Base-by-base conservation (phyloP, 1,140 invertebrate genomes). In the Drosophila arawakana region DNA sequence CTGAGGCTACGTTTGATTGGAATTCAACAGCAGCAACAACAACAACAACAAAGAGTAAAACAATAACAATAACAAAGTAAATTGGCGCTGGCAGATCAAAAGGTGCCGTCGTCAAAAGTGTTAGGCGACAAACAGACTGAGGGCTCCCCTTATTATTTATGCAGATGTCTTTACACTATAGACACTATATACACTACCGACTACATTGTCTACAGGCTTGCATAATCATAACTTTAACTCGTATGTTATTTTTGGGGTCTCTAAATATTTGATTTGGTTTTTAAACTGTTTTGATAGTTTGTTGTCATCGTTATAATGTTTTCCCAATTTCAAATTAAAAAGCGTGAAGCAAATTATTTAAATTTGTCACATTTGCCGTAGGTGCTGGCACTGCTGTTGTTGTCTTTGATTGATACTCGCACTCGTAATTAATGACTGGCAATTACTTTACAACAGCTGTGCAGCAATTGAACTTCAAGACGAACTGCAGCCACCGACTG, bases 21-120 rank as follows among this genome's bases (percentile, higher is more conserved):
- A 72, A 76, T 76, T 76, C 61, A 44, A 55, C 59, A 30, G 69
- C 50, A 66, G 44, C 25, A 46, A 39, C 39, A 15, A 15, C 34
- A 39, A 55, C n/a, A 46, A 18, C n/a, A 57, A 13, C 65, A 47
- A 52, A 30, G 25, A 30, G 25, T 30, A 30, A 41, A 67, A 67
- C 66, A 54, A 66, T 30, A 47, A 44, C 47, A 46, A 73, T 41
- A 46, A 46, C 65, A 72, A 72, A 63, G 54, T 46, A 76, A 76
- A 76, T 76, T 76, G 73, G 61, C 73, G 62, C 46, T 52, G 68
- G 34, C 61, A 76, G 60, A 76, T 76, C 73, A 76, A 76, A 76
- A 57, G 61, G 61, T 65, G 73, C 73, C 73, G 73, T 66, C 73
- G 9, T 21, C 30, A 50, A 65, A 72, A 76, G 69, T 76, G 73